A percentile compares a stretch with the other conserved stretches of the same genome.
These are phyloP conservation scores for Oligia strigilis DNA, from an alignment of 2,888 invertebrate species.

Conservation along the genomic window DNA sequence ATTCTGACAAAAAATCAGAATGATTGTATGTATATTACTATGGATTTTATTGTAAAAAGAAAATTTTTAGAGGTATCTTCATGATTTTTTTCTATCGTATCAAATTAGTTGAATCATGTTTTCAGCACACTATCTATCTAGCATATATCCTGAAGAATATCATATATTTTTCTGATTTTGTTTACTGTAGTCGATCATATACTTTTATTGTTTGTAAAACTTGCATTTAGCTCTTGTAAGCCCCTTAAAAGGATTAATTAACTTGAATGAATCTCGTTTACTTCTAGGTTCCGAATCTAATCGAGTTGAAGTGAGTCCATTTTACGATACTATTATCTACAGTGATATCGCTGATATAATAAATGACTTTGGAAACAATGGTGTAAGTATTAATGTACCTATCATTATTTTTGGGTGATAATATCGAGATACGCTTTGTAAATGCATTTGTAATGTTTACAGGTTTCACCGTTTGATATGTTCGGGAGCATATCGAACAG, in stretches of 20 bases:
- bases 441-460: conserved; percentile 60
- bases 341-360: conserved; percentile 85
- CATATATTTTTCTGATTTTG: no score
- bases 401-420: conserved; percentile 15
- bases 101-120: no score
- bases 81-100: no score
- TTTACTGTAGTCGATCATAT: no score
- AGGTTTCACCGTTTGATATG: conserved; percentile 78
- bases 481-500: conserved; percentile 68
- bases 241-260: conserved; percentile 39
- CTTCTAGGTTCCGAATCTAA: conserved; percentile 78
- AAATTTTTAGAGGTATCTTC: no score
- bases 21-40: no score
- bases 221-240: no score
- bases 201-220: no score
- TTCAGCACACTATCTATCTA: no score
- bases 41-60: no score
- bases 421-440: conserved; percentile 24
- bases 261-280: conserved; percentile 45
- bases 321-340: conserved; percentile 84
- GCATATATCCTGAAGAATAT: no score
- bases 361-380: conserved; percentile 81
- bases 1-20: no score
- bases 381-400: conserved; percentile 73
- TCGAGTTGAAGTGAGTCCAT: conserved; percentile 79